Base-by-base conservation (phyloP, 2,888 invertebrate genomes). In the Resseliella maxima region DNA sequence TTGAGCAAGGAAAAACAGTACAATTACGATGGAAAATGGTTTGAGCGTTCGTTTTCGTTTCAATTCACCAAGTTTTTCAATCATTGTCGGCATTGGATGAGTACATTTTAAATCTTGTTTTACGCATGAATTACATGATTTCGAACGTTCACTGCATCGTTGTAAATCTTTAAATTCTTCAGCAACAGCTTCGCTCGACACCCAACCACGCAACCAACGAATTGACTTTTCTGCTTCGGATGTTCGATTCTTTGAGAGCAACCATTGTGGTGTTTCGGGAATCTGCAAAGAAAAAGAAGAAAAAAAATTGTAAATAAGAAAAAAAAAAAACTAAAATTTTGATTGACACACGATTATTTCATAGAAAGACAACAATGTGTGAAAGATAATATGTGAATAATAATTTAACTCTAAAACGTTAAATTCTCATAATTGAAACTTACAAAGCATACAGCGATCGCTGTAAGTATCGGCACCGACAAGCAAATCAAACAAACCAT, bases 261-360 rank as follows among this genome's bases (percentile, higher is more conserved):
- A 89, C 93, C 93, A 93, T 88, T 93, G 91, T 54, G 93, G 93
- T 10, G 93, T 92, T 90, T 93, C 93, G 0, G 93, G 93, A 2
- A 93, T 92, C 93, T 93, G n/a, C n/a, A n/a, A n/a, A n/a, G n/a
- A n/a, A n/a, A n/a, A n/a, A n/a, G n/a, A n/a, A n/a, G n/a, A n/a
- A n/a, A n/a, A n/a, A n/a, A n/a, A n/a, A n/a, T n/a, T n/a, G n/a
- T n/a, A n/a, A n/a, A n/a, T n/a, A n/a, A n/a, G n/a, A n/a, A n/a
- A n/a, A n/a, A n/a, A n/a, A n/a, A n/a, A n/a, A n/a, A n/a, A n/a
- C n/a, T n/a, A 89, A 41, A 89, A 88, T 45, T 12, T n/a, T n/a
- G n/a, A n/a, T n/a, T n/a, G n/a, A n/a, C n/a, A n/a, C n/a, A n/a
- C n/a, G n/a, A n/a, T n/a, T n/a, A n/a, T n/a, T n/a, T n/a, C n/a